Percentiles rank a stretch among this genome's conserved stretches.
These are phyloP conservation scores for Agonopterix heracliana DNA, from an alignment of 2,888 invertebrate species.

Conservation along the genomic window DNA sequence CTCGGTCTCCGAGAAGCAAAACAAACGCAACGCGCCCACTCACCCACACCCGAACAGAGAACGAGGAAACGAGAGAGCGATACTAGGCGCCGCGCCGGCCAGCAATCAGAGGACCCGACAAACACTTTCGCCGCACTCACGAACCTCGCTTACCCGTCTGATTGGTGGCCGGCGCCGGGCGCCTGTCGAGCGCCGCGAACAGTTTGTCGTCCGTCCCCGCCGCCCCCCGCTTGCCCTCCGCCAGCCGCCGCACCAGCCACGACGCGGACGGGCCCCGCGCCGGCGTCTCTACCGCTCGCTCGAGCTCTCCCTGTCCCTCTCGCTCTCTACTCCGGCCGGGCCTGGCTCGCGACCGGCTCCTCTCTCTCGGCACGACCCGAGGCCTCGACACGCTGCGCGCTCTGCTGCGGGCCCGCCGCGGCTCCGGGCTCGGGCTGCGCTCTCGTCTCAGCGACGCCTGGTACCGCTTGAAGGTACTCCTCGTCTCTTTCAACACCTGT, in stretches of 20 bases:
- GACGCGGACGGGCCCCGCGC: conserved; percentile 31
- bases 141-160: conserved; percentile 12
- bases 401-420: conserved; percentile 6
- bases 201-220: conserved; percentile 62
- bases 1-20: conserved; percentile 33
- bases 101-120: conserved; percentile 36
- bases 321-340: conserved; percentile 12
- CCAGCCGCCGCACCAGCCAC: conserved; percentile 35
- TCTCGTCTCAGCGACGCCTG: conserved; percentile 43
- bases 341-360: conserved; percentile 6
- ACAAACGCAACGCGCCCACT: conserved; percentile 33
- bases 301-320: conserved; percentile 1
- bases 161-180: conserved; percentile 48
- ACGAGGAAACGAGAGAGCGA: conserved; percentile 24
- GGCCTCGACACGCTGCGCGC: conserved; percentile 3
- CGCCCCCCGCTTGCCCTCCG: conserved; percentile 33
- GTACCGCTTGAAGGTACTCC: conserved; percentile 68
- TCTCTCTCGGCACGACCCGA: not conserved
- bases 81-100: conserved; percentile 25
- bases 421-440: conserved; percentile 34
- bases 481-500: conserved; percentile 66
- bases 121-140: conserved; percentile 59
- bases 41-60: conserved; percentile 42
- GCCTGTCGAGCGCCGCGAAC: conserved; percentile 37
- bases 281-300: not conserved